phyloP scores from a whole-genome alignment of 2,113 vertebrate genomes.

The Mobula hypostoma region DNA sequence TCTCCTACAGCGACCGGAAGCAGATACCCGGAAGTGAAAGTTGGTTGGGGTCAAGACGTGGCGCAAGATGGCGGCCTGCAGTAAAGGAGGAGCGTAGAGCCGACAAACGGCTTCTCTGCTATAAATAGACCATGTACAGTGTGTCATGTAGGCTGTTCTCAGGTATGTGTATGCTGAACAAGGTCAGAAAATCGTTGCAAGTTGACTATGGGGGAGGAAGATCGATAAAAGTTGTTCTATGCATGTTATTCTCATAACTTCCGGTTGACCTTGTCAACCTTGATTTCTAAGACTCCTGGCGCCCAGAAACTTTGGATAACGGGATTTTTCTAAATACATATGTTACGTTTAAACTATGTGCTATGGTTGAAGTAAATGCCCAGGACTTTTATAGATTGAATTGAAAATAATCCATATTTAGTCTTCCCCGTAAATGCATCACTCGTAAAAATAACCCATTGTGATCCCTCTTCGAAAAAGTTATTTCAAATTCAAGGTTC shows the following conservation, averaged over 20 bases:
- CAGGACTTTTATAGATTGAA: neutral
- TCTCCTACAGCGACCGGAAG: neutral
- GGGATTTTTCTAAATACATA: neutral
- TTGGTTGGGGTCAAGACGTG: neutral
- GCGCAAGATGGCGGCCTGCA: conserved; percentile 2
- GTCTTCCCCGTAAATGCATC: neutral
- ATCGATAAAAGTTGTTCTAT: neutral
- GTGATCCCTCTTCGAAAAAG: neutral
- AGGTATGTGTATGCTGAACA: neutral
- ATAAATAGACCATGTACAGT: neutral
- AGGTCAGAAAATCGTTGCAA: neutral
- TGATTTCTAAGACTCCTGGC: neutral
- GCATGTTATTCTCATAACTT: neutral
- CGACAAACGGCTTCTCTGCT: neutral
- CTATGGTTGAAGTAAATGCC: neutral
- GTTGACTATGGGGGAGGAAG: neutral
- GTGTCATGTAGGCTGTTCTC: neutral
- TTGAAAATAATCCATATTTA: neutral
- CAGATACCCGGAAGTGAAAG: neutral
- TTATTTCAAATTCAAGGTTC: neutral
- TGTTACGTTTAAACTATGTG: neutral
- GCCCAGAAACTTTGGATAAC: neutral
- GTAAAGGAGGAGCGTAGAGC: neutral
- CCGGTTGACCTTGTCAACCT: conserved; percentile 16
- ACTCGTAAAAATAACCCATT: neutral